Conservation (phyloP, 2,797 vertebrate genomes). For the Paedocypris micromegethes region DNA sequence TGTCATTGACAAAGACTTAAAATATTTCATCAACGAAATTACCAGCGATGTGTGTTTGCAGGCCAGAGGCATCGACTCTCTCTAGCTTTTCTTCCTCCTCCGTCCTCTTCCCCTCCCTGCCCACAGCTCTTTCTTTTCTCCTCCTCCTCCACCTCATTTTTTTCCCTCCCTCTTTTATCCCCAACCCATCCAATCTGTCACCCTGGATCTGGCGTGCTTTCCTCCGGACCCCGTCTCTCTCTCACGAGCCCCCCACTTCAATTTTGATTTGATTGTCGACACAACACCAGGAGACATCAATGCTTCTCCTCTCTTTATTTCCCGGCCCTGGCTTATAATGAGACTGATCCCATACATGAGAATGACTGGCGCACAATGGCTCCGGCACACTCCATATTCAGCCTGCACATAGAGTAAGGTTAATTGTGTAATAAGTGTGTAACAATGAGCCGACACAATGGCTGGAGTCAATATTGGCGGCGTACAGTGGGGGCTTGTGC, state of each 20-base stretch:
- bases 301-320: conserved; percentile 43
- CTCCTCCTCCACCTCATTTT: conserved; percentile 42
- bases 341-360: conserved; percentile 44
- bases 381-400: conserved; percentile 40
- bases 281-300: conserved; percentile 48
- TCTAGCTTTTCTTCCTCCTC: conserved; percentile 39
- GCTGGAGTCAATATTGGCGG: conserved; percentile 37
- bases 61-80: conserved; percentile 2
- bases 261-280: conserved; percentile 50
- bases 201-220: conserved; percentile 36
- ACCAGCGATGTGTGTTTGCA: too few species aligned
- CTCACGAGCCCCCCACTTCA: conserved; percentile 40
- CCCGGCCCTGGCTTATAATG: conserved; percentile 41
- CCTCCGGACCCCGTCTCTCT: conserved; percentile 35
- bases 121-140: conserved; percentile 42
- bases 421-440: conserved; percentile 44
- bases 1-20: too few species aligned
- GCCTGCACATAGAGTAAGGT: conserved; percentile 38
- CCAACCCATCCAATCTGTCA: conserved; percentile 44
- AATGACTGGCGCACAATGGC: conserved; percentile 38
- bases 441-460: conserved; percentile 31
- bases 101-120: conserved; percentile 36
- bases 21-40: too few species aligned
- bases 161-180: conserved; percentile 39
- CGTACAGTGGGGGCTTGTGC: conserved; percentile 29